These are phyloP conservation scores for Puffinus mauretanicus DNA, from an alignment of 2,113 vertebrate species.

Conservation along the genomic window DNA sequence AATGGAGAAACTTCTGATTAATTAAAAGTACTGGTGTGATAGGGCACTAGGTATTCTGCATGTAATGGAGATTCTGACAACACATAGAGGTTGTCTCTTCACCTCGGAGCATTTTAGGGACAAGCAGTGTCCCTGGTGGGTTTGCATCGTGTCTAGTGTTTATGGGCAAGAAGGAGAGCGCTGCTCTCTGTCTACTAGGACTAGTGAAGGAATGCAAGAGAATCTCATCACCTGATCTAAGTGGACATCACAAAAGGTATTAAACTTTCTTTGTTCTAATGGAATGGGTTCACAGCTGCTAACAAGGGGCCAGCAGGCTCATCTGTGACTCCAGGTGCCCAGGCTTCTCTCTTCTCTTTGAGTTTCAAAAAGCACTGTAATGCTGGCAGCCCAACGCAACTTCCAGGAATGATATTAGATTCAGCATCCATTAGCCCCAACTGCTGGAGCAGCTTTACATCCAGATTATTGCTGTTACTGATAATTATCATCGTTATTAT, in stretches of 20 bases:
- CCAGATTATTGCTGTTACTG: background rate
- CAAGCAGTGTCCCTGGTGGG: background rate
- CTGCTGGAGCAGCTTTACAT: background rate
- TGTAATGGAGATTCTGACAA: background rate
- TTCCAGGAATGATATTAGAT: background rate
- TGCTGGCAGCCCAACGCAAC: accelerated
- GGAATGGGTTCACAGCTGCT: background rate
- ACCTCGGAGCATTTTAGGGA: background rate
- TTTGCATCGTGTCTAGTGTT: accelerated
- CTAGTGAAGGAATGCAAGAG: background rate
- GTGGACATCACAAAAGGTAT: background rate
- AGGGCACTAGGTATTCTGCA: background rate
- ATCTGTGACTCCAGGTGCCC: background rate
- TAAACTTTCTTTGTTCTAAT: background rate
- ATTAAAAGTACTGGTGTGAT: background rate
- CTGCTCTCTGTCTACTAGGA: background rate
- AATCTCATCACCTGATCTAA: background rate
- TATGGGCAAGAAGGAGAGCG: background rate
- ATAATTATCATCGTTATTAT: background rate
- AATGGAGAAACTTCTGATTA: background rate
- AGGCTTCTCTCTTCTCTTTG: background rate
- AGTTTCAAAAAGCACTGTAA: background rate
- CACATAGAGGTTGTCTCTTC: background rate
- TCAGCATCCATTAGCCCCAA: background rate
- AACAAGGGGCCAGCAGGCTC: background rate